Conservation (phyloP, 2,113 vertebrate genomes). For the Nesospiza acunhae region DNA sequence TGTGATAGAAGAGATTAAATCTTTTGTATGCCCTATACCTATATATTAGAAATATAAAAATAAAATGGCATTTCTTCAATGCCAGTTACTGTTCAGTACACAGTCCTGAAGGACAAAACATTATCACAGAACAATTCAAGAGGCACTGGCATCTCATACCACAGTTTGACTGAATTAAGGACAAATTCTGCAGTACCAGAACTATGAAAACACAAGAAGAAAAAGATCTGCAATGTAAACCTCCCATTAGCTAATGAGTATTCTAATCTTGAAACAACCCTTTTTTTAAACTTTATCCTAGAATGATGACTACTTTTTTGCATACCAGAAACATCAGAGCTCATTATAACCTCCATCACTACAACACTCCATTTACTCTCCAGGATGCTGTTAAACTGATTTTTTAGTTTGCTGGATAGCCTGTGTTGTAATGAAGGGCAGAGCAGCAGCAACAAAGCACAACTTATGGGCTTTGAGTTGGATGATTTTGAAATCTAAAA, state of each 20-base stretch:
- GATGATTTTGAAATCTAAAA: not conserved
- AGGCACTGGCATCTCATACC: not conserved
- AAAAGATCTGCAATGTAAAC: not conserved
- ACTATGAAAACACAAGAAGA: not conserved
- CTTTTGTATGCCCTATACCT: not conserved
- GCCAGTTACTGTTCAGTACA: not conserved
- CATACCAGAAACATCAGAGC: not conserved
- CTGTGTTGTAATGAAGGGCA: not conserved
- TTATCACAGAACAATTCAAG: not conserved
- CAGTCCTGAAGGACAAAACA: conserved; percentile 18
- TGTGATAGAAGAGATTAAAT: not conserved
- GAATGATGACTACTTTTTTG: not conserved
- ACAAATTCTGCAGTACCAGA: not conserved
- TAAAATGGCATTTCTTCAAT: not conserved
- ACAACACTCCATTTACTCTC: not conserved
- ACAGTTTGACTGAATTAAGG: not conserved
- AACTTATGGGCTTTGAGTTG: not conserved
- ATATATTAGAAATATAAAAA: not conserved
- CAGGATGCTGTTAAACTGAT: not conserved
- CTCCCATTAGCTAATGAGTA: not conserved
- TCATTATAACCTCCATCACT: not conserved
- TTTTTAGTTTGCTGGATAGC: not conserved
- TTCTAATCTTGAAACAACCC: not conserved
- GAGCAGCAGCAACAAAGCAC: not conserved
- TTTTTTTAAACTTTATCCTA: not conserved